A percentile compares a stretch with the other conserved stretches of the same genome.
Evolutionary conservation across 1,140 invertebrate species (phyloP).

Genomic region (Lysiphlebus fabarum): DNA sequence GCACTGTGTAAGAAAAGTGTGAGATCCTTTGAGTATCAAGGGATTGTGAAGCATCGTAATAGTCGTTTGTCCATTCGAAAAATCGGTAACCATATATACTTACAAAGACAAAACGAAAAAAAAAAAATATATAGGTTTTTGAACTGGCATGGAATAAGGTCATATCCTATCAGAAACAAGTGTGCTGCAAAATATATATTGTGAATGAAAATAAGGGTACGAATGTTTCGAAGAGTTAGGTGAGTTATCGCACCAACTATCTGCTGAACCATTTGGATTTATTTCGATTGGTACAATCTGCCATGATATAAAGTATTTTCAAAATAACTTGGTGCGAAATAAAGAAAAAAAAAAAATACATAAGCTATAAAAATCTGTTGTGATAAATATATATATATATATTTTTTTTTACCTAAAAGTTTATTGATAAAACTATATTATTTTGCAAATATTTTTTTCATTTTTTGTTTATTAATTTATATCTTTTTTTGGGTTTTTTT

Average conservation of each 20-base stretch:
- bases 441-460: neutral
- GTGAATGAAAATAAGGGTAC: constrained; percentile 12
- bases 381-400: neutral
- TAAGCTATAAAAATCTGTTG: constrained; percentile 2
- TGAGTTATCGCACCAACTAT: constrained; percentile 48
- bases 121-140: constrained; percentile 32
- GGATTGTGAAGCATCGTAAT: constrained; percentile 10
- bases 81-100: constrained; percentile 15
- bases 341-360: neutral
- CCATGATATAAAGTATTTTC: constrained; percentile 49
- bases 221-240: constrained; percentile 21
- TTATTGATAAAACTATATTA: neutral
- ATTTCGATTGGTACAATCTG: constrained; percentile 53
- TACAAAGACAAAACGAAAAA: neutral
- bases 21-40: constrained; percentile 10
- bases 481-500: too few species aligned
- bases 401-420: neutral
- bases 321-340: constrained; percentile 16
- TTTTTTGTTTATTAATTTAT: constrained; percentile 6
- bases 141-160: constrained; percentile 38
- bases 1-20: neutral
- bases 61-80: constrained; percentile 26
- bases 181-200: constrained; percentile 15
- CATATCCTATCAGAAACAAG: neutral
- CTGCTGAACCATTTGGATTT: constrained; percentile 48